Evolutionary conservation across 2,113 vertebrate genomes (phyloP), one percentile per base, ranked within the genome.

Genomic region (Menura novaehollandiae): DNA sequence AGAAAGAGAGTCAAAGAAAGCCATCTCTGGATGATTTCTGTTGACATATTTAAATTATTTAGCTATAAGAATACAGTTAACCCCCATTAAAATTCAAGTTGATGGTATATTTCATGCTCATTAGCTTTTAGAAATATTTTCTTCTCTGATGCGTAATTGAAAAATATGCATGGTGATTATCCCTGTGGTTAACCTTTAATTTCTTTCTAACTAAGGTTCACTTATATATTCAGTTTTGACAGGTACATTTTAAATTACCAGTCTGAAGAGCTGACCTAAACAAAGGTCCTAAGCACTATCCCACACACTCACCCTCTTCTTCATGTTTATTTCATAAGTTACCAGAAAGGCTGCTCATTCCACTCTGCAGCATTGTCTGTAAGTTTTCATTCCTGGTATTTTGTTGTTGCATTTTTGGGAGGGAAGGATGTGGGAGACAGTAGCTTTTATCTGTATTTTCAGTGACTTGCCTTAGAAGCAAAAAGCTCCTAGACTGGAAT

Each of bases 291-390:
- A 88, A 91, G 62, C 41, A 27, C 63, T 35, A 67, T 16, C 49
- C 73, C 56, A 93, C 86, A 82, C 16, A 20, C 20, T 75, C 64
- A 56, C 4, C 22, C 30, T 46, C 17, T 58, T 71, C 67, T 75
- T 91, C 91, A 73, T 92, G 73, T 79, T 93, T 95, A 82, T 96
- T 94, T 94, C 44, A 78, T 66, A 79, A 88, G 37, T 75, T 76
- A 68, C 28, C 64, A 81, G 37, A 84, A 93, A 81, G 64, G 91
- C 41, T 68, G 44, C 18, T 91, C 67, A 77, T 89, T 79, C 51
- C 16, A 68, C 32, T 51, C 37, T 27, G 71, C 56, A 84, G 60
- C 39, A 78, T 4, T 91, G 64, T 47, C n/a, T 10, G 4, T 20
- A 28, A 43, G 24, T 19, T 94, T 94, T 60, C 22, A 20, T 39